Evolutionary conservation across 2,888 invertebrate species (phyloP), one percentile per base, ranked within the genome.

Genomic region (Stenoptilia bipunctidactyla): DNA sequence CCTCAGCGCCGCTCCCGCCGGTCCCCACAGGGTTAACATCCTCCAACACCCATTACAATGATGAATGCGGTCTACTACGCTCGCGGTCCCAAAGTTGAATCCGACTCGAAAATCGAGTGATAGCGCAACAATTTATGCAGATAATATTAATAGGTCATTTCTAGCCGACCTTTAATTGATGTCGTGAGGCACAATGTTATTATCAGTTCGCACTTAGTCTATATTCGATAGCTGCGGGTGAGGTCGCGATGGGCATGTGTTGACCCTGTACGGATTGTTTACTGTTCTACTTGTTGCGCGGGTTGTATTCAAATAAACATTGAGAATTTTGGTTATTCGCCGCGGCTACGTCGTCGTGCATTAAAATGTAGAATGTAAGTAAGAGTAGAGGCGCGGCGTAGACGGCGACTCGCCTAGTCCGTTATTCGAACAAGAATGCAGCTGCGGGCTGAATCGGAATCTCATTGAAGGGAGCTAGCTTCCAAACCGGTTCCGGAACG

Each of bases 381-480:
- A 8, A 30, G 6, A n/a, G 56, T 58, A 60, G 51, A 51, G 55
- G 53, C 53, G 55, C 53, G 51, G n/a, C n/a, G n/a, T n/a, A n/a
- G n/a, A 53, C 61, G 64, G 63, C 58, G 50, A 52, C 55, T 55
- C 55, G 66, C 61, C 65, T 66, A 65, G 64, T 63, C 80, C 79
- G 80, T 82, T 82, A 80, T 62, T 72, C 64, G 61, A 62, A 62
- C 71, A 77, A 76, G 82, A 82, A 80, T 82, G 34, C 13, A 34
- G 79, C 76, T 71, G 69, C 65, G 73, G 70, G 73, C 74, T 74
- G 74, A 76, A 79, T 77, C 70, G 76, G 82, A 82, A 82, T 83
- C 75, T 82, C 76, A 80, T 82, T 79, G 80, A 77, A 73, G 74
- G 70, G 61, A 67, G 68, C 68, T 62, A 53, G 66, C 68, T 53